phyloP scores from a whole-genome alignment of 2,797 vertebrate species.

The Merluccius polli region DNA sequence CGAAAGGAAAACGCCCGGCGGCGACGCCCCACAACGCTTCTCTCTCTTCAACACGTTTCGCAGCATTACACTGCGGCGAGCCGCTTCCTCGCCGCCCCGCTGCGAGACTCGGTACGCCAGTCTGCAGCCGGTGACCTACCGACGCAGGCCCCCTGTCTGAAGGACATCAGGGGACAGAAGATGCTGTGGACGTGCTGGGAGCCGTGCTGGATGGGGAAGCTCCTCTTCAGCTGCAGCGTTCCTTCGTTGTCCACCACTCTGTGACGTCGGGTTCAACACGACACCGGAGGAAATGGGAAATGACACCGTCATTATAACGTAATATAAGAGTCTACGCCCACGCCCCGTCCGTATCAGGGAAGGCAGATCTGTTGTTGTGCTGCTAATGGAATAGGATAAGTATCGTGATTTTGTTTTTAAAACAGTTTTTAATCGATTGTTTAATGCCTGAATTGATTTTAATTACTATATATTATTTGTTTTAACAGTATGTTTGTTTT shows the following conservation, averaged over 20 bases:
- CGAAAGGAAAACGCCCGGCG: neutral
- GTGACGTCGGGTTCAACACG: constrained; percentile 3
- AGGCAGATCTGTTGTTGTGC: no score
- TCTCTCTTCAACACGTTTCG: neutral
- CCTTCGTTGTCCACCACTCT: constrained; percentile 93
- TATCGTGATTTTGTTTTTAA: no score
- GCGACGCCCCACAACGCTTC: neutral
- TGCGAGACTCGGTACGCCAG: no score
- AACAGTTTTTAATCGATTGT: no score
- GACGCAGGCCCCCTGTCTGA: constrained; percentile 92
- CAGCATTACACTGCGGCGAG: no score
- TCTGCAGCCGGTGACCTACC: constrained; percentile 68
- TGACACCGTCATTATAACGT: neutral
- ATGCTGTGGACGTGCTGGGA: constrained; percentile 87
- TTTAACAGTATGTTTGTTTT: no score
- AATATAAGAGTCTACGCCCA: neutral
- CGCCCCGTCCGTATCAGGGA: neutral
- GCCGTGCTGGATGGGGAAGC: constrained; percentile 87
- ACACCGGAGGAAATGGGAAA: neutral
- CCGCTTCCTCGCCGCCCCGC: neutral
- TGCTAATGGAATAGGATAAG: no score
- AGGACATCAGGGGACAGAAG: constrained; percentile 97
- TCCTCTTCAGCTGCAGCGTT: constrained; percentile 87
- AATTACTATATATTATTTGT: no score
- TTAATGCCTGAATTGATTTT: no score